Percentiles rank a stretch among this genome's conserved stretches.
These are phyloP conservation scores for Torymus auratus DNA, from an alignment of 2,888 invertebrate species.

Conservation along the genomic window DNA sequence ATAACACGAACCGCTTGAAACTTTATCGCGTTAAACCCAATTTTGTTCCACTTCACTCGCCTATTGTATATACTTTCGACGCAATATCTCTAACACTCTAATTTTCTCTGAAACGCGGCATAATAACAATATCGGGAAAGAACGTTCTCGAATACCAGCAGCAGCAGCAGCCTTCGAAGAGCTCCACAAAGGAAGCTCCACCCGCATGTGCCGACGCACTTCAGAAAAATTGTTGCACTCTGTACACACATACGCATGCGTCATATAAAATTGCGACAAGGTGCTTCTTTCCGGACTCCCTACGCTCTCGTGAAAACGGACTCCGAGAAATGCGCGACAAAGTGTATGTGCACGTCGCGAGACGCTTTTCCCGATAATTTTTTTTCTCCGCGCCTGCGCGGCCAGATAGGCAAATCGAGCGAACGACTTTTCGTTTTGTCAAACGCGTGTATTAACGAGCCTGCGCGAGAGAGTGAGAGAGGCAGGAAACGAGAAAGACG, in stretches of 20 bases:
- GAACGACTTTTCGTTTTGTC: slow-evolving; percentile 1
- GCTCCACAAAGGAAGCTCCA: neutral
- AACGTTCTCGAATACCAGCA: too few relatives aligned
- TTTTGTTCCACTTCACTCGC: too few relatives aligned
- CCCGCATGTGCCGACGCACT: neutral
- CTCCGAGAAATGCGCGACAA: neutral
- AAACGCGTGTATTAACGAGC: neutral
- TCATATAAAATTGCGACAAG: slow-evolving; percentile 1
- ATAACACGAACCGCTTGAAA: too few relatives aligned
- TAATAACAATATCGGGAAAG: too few relatives aligned
- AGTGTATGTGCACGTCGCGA: neutral
- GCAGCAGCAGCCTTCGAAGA: neutral
- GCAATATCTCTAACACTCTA: too few relatives aligned
- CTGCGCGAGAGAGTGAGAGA: too few relatives aligned
- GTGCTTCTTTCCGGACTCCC: too few relatives aligned
- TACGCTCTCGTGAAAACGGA: too few relatives aligned
- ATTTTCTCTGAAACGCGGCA: too few relatives aligned
- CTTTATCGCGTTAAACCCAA: too few relatives aligned
- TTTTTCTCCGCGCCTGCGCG: neutral
- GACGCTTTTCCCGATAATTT: slow-evolving; percentile 36
- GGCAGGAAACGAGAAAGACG: slow-evolving; percentile 2
- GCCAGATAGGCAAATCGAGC: neutral
- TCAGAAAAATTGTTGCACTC: too few relatives aligned
- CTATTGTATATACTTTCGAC: too few relatives aligned
- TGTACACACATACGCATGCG: neutral